A percentile compares a stretch with the other conserved stretches of the same genome.
phyloP scores from a whole-genome alignment of 2,888 invertebrate species.

The Pammene aurita region DNA sequence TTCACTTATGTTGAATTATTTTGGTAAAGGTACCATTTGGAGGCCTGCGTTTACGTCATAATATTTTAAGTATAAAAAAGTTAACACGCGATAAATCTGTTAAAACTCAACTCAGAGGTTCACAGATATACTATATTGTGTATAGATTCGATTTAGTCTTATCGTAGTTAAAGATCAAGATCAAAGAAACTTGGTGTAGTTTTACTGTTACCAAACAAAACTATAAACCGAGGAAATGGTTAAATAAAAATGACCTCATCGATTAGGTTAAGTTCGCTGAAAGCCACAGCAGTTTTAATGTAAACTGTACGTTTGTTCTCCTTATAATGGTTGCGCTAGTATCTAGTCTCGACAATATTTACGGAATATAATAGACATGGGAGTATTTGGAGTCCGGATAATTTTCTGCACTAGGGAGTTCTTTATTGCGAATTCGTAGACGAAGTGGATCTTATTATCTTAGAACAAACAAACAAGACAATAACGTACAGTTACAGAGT shows the following conservation, averaged over 20 bases:
- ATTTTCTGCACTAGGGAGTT: neutral
- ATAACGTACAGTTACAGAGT: neutral
- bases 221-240: too few species aligned
- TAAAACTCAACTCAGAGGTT: too few species aligned
- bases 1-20: too few species aligned
- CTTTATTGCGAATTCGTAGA: slow-evolving; percentile 6
- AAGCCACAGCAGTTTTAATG: slow-evolving; percentile 27
- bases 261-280: slow-evolving; percentile 18
- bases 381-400: slow-evolving; percentile 11
- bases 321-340: slow-evolving; percentile 22
- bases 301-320: slow-evolving; percentile 28
- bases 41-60: too few species aligned
- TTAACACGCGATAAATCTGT: too few species aligned
- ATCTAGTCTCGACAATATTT: slow-evolving; percentile 18
- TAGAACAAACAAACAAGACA: neutral
- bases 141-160: too few species aligned
- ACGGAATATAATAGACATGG: slow-evolving; percentile 26
- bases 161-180: too few species aligned
- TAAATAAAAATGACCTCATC: neutral
- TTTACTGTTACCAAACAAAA: too few species aligned
- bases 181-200: too few species aligned
- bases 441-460: neutral
- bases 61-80: too few species aligned
- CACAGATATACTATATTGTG: too few species aligned
- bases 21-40: too few species aligned